phyloP scores from a whole-genome alignment of 2,797 vertebrate genomes.

The Danionella dracula region DNA sequence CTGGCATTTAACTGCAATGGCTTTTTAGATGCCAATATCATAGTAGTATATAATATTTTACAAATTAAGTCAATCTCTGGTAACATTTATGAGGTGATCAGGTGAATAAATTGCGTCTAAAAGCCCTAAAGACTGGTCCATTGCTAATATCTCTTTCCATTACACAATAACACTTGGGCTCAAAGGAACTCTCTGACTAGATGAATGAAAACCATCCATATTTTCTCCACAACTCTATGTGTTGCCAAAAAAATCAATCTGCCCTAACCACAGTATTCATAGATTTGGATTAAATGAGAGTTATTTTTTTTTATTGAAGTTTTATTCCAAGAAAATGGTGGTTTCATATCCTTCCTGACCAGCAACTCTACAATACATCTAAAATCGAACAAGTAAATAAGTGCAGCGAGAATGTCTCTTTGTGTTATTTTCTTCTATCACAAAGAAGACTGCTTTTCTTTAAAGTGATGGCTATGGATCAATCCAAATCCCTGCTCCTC shows the following conservation, averaged over 20 bases:
- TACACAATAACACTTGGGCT: conserved; percentile 42
- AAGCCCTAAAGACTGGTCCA: background rate
- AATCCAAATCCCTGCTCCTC: conserved; percentile 11
- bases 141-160: conserved; percentile 52
- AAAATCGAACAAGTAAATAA: conserved; percentile 20
- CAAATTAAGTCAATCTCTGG: too few species aligned
- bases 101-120: too few species aligned
- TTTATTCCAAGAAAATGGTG: conserved; percentile 15
- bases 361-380: background rate
- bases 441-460: conserved; percentile 4
- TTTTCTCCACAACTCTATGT: conserved; percentile 56
- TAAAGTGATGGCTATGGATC: conserved; percentile 11
- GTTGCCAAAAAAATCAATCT: conserved; percentile 6
- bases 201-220: conserved; percentile 47
- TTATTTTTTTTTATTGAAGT: background rate
- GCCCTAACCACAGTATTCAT: background rate
- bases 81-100: too few species aligned
- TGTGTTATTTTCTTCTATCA: conserved; percentile 1
- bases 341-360: background rate
- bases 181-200: conserved; percentile 35
- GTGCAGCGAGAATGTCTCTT: background rate
- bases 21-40: too few species aligned
- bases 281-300: background rate
- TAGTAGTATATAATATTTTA: too few species aligned
- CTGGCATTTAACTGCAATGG: too few species aligned